Percentiles rank a stretch among this genome's conserved stretches.
These are phyloP conservation scores for Botrylloides violaceus DNA, from an alignment of 23 tunicate species.

Conservation along the genomic window DNA sequence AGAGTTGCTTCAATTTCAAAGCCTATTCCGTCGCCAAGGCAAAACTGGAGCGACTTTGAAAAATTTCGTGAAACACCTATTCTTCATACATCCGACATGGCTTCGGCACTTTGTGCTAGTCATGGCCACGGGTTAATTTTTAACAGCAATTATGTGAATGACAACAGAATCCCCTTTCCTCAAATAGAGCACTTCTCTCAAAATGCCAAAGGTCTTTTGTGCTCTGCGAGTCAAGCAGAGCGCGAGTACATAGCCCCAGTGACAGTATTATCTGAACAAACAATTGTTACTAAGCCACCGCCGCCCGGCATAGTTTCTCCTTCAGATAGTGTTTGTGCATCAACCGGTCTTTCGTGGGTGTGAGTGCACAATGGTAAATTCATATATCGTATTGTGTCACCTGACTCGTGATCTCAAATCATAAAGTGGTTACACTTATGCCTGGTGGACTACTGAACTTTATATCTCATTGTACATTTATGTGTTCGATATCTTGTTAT, in stretches of 20 bases:
- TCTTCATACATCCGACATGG: not conserved
- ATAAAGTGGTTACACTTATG: no score
- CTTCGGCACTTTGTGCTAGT: not conserved
- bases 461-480: no score
- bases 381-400: no score
- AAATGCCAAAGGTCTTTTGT: not conserved
- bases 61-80: not conserved
- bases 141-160: not conserved
- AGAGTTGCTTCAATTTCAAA: not conserved
- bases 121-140: not conserved
- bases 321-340: conserved; percentile 25
- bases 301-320: conserved; percentile 14
- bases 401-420: no score
- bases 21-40: conserved; percentile 13
- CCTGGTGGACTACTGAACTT: no score
- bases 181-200: not conserved
- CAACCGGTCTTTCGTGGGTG: conserved; percentile 37
- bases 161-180: not conserved
- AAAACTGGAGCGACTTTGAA: not conserved
- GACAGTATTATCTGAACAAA: conserved; percentile 2
- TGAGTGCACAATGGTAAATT: no score
- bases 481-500: no score
- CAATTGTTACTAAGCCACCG: conserved; percentile 5
- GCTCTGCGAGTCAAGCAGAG: not conserved
- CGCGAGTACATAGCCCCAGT: not conserved